These are phyloP conservation scores for Diarsia dahlii DNA, from an alignment of 2,888 invertebrate genomes.

Conservation along the genomic window DNA sequence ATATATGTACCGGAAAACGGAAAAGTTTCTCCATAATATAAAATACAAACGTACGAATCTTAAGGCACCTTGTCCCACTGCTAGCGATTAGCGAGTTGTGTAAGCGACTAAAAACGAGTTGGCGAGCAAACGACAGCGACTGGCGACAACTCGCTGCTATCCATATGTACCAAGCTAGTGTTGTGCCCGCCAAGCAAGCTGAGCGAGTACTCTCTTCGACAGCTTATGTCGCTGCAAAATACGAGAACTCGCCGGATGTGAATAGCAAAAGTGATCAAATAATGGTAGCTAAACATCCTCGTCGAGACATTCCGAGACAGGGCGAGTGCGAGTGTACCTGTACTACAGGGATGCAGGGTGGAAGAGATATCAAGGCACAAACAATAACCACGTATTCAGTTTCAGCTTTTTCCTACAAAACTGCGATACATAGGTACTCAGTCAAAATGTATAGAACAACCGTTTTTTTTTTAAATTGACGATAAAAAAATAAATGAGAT, in stretches of 20 bases:
- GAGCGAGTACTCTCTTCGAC: not conserved
- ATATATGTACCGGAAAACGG: slow-evolving; percentile 37
- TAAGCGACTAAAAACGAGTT: not conserved
- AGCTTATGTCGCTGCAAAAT: not conserved
- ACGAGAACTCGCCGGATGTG: not conserved
- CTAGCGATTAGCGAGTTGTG: not conserved
- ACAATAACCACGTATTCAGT: too few species aligned
- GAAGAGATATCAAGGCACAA: too few species aligned
- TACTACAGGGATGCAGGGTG: too few species aligned
- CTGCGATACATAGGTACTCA: too few species aligned
- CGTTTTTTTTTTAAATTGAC: too few species aligned
- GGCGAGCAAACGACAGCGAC: not conserved
- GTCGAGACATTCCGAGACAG: too few species aligned
- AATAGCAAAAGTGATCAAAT: not conserved
- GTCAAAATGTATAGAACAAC: too few species aligned
- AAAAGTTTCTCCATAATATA: slow-evolving; percentile 22
- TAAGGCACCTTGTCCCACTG: not conserved
- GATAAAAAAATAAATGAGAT: too few species aligned
- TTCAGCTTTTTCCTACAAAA: too few species aligned
- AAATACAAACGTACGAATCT: slow-evolving; percentile 24
- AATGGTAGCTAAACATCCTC: not conserved
- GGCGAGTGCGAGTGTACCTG: too few species aligned
- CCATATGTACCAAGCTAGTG: not conserved
- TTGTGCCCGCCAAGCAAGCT: not conserved
- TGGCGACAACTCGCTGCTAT: not conserved